These are phyloP conservation scores for Macrotis lagotis DNA, from an alignment of 2,113 vertebrate genomes.

Conservation along the genomic window DNA sequence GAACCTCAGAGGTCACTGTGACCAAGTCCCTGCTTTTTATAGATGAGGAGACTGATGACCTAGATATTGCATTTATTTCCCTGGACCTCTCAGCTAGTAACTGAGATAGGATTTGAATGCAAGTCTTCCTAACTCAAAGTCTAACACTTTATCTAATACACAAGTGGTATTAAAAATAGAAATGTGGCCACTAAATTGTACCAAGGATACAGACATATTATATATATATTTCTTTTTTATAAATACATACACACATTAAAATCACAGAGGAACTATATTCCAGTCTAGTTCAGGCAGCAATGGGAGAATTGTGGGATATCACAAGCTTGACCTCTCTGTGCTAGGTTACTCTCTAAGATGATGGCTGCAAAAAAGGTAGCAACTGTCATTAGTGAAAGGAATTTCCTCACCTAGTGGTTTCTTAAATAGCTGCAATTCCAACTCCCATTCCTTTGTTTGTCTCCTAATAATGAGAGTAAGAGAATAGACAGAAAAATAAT, in stretches of 20 bases:
- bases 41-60: not conserved
- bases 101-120: not conserved
- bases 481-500: no score
- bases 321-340: not conserved
- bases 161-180: not conserved
- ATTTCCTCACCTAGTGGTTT: no score
- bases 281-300: not conserved
- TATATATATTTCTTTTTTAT: not conserved
- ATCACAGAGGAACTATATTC: not conserved
- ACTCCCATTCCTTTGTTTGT: no score
- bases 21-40: not conserved
- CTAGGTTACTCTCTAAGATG: not conserved
- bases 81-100: not conserved
- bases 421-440: no score
- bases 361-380: no score
- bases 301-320: not conserved
- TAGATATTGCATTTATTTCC: not conserved
- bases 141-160: not conserved
- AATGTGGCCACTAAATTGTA: not conserved
- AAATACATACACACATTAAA: not conserved
- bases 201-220: not conserved
- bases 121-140: not conserved
- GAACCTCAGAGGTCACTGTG: not conserved
- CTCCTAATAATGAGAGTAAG: no score
- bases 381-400: no score